These are phyloP conservation scores for Sebastes taczanowskii DNA, from an alignment of 2,797 vertebrate species.

Conservation along the genomic window DNA sequence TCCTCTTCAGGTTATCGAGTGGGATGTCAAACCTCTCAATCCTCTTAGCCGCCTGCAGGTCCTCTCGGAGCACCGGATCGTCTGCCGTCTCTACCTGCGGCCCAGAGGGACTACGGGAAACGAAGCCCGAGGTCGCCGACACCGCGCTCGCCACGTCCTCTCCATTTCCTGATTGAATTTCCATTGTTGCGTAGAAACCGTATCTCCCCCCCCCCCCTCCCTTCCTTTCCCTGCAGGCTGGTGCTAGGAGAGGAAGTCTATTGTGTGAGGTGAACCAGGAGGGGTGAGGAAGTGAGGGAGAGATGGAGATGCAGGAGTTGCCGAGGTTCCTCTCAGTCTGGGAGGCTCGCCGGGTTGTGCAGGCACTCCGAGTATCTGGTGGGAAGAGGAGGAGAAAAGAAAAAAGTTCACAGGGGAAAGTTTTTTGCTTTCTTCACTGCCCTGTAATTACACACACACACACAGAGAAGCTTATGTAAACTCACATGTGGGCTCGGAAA, in stretches of 20 bases:
- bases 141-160: conserved; percentile 64
- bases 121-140: conserved; percentile 54
- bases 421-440: conserved; percentile 48
- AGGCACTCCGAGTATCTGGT: conserved; percentile 30
- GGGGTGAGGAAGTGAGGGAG: conserved; percentile 34
- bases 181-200: conserved; percentile 84
- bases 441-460: conserved; percentile 63
- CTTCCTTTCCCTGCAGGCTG: conserved; percentile 38
- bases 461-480: conserved; percentile 49
- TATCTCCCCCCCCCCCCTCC: conserved; percentile 51
- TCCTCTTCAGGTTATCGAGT: conserved; percentile 81
- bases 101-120: conserved; percentile 47
- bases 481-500: conserved; percentile 50
- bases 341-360: conserved; percentile 30
- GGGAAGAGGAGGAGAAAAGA: conserved; percentile 61
- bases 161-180: conserved; percentile 87
- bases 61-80: conserved; percentile 63
- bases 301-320: conserved; percentile 1
- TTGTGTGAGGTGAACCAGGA: conserved; percentile 50
- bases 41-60: conserved; percentile 70
- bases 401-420: conserved; percentile 53
- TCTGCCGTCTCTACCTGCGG: conserved; percentile 65
- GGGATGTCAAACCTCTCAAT: conserved; percentile 84
- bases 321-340: conserved; percentile 30
- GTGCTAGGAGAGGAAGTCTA: conserved; percentile 53